Conservation (phyloP, 2,888 invertebrate species). For the Smittia sp. region DNA sequence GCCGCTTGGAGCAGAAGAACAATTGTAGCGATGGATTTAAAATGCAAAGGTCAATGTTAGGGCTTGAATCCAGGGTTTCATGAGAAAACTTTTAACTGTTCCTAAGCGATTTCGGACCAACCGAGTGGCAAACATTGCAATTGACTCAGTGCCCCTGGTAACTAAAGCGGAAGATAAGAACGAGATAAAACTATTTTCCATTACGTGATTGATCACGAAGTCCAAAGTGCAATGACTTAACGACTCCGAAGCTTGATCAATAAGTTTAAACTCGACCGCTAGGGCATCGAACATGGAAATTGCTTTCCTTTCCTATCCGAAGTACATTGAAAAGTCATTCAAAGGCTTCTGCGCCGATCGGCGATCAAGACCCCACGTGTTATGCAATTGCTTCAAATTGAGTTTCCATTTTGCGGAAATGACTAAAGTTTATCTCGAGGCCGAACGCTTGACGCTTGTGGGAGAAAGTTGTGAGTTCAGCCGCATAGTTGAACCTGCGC, state of each 20-base stretch:
- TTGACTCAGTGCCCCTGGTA: no score
- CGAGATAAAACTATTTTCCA: background rate
- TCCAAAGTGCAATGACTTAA: constrained; percentile 7
- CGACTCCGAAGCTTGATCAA: background rate
- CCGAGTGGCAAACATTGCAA: no score
- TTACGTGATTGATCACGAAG: constrained; percentile 13
- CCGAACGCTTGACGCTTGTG: background rate
- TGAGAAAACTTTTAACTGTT: no score
- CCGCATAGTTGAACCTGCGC: background rate
- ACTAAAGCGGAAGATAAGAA: constrained; percentile 10
- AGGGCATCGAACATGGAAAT: background rate
- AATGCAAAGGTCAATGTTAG: constrained; percentile 10
- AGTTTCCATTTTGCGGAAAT: constrained; percentile 13
- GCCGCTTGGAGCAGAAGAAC: background rate
- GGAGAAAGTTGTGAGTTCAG: background rate
- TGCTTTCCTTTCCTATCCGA: background rate
- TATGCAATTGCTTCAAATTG: constrained; percentile 17
- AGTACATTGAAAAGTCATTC: constrained; percentile 9
- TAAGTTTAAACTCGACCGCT: background rate
- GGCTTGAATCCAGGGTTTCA: no score
- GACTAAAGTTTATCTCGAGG: background rate
- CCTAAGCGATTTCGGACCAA: no score
- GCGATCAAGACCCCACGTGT: background rate
- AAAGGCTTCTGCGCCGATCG: constrained; percentile 1
- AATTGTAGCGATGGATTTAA: constrained; percentile 18